Base-by-base conservation (phyloP, 2,113 vertebrate species). In the Heteronetta atricapilla region DNA sequence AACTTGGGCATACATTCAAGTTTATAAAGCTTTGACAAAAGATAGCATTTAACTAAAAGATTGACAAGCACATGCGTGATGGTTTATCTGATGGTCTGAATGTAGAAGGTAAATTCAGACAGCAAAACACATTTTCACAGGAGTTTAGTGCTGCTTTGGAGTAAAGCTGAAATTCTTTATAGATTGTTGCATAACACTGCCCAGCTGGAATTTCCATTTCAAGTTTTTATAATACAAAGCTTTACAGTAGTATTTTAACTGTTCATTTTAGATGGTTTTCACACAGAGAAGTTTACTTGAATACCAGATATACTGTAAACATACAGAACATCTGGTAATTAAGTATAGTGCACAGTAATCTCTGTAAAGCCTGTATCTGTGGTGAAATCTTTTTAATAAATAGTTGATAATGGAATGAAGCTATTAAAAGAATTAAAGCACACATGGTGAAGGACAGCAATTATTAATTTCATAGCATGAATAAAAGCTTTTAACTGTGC, bases 301-400 rank as follows among this genome's bases (percentile, higher is more conserved):
- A 91, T 75, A 92, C 84, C 78, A 96, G 81, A 92, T 92, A 94
- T 50, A 73, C 84, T 92, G 81, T 95, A 97, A 97, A 97, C 93
- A 96, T 29, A 78, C 60, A 15, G 88, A 96, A 95, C 94, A 96
- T 97, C 92, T 97, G 95, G 95, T 97, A 96, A 96, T 97, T 95
- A 94, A 97, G 76, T 78, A 52, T 91, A 96, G 91, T 96, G 93
- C 88, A 86, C 60, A 88, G 82, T 96, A 96, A 96, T 96, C 95
- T 97, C 93, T 88, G 93, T 88, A 95, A 95, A 93, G 52, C 93
- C 64, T 78, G 17, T 97, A 95, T 97, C 94, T 95, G 64, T 92
- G 76, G 56, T 92, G 59, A 95, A 97, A 90, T 81, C 89, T 95
- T 95, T 95, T 94, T 93, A 96, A 97, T 96, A 96, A 94, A 96